Conservation (phyloP, 1,140 invertebrate species). For the Harlomillsia oculata region DNA sequence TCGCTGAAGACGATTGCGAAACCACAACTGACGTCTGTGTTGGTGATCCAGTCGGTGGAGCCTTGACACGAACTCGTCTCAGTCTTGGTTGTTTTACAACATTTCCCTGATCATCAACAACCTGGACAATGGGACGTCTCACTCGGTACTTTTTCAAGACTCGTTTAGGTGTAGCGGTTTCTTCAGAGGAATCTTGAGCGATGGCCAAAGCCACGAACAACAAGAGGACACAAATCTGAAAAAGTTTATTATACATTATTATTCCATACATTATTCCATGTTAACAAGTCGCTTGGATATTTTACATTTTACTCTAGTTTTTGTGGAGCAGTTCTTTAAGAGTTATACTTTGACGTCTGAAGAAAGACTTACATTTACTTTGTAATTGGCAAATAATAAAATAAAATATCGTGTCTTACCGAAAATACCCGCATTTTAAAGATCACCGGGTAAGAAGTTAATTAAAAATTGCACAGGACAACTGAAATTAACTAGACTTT, state of each 20-base stretch:
- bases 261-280: not conserved
- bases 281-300: not conserved
- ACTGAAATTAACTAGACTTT: too few relatives aligned
- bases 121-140: constrained; percentile 17
- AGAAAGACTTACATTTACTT: too few relatives aligned
- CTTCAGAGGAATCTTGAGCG: constrained; percentile 31
- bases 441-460: too few relatives aligned
- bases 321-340: too few relatives aligned
- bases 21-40: not conserved
- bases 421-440: too few relatives aligned
- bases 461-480: too few relatives aligned
- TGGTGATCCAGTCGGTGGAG: constrained; percentile 9
- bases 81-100: constrained; percentile 14
- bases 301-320: not conserved
- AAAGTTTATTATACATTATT: not conserved
- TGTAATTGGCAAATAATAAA: too few relatives aligned
- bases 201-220: constrained; percentile 11
- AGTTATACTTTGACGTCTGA: too few relatives aligned
- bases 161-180: constrained; percentile 26
- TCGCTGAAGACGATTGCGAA: not conserved
- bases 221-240: not conserved
- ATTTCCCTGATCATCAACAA: constrained; percentile 29
- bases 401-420: too few relatives aligned
- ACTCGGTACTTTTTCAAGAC: constrained; percentile 31
- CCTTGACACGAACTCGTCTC: constrained; percentile 29